These are phyloP conservation scores for Phyllostomus discolor DNA, from an alignment of 2,113 vertebrate species.

Conservation along the genomic window DNA sequence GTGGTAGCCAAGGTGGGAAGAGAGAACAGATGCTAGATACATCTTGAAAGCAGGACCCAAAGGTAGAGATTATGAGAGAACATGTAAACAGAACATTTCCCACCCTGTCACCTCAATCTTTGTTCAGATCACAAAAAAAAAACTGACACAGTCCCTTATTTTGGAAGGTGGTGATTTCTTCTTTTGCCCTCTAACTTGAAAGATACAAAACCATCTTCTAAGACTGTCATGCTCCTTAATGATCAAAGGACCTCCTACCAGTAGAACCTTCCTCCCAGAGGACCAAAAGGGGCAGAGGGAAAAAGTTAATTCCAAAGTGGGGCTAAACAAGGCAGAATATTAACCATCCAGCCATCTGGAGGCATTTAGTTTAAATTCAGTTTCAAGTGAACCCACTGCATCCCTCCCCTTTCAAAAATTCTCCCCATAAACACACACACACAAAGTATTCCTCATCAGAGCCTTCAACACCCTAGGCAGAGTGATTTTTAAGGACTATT, in stretches of 20 bases:
- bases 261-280: neutral
- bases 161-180: neutral
- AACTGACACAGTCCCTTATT: neutral
- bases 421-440: neutral
- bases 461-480: neutral
- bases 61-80: neutral
- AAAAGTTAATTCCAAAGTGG: neutral
- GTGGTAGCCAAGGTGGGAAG: neutral
- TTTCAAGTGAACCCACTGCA: neutral
- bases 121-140: neutral
- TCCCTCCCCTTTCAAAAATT: neutral
- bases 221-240: neutral
- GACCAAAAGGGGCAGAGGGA: neutral
- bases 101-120: neutral
- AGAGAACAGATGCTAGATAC: neutral
- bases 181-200: neutral
- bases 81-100: neutral
- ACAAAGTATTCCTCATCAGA: neutral
- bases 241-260: neutral
- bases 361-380: slow-evolving; percentile 17
- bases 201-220: neutral
- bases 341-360: slow-evolving; percentile 21
- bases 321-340: slow-evolving; percentile 19
- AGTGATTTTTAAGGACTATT: neutral
- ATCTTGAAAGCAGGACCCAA: slow-evolving; percentile 19